Evolutionary conservation across 1,140 invertebrate genomes (phyloP), one percentile per base, ranked within the genome.

Genomic region (Drosophila biarmipes): DNA sequence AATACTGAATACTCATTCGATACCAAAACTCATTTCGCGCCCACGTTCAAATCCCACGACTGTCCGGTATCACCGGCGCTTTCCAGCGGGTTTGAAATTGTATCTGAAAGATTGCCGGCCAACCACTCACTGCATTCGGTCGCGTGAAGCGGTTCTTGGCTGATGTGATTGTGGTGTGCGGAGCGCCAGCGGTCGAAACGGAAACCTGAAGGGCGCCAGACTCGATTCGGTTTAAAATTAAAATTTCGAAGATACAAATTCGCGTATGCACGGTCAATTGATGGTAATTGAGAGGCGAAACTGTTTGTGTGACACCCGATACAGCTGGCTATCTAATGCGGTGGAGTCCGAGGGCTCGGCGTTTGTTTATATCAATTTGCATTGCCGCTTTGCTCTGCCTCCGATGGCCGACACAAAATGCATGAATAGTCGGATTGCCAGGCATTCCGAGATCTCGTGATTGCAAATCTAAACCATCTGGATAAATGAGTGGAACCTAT

Each of bases 181-280:
- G 49, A 69, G 66, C 51, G 58, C 45, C 59, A 52, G 45, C 72
- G 57, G 38, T 68, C 27, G 53, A 63, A 51, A 27, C 27, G 40
- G 12, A 15, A 51, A 38, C 19, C 19, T 7, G 15, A 46, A 38
- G 63, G 58, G 34, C 63, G 45, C 63, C 19, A 27, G 58, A 35
- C 14, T 61, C 34, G 14, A 67, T 49, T 34, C 15, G 8, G 19
- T 12, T 34, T 31, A 5, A 17, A 31, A 2, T 10, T 31, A 10
- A 31, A 31, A 31, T 31, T 31, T 31, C 29, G 7, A 31, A 42
- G 29, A 51, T 42, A 17, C 27, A n/a, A 63, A 31, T 64, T 67
- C 63, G 58, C 45, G 37, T 52, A 27, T 66, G 63, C 63, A 51
- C 51, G 51, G 42, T 31, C 42, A 64, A 64, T 64, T 40, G 55